phyloP scores from a whole-genome alignment of 1,140 invertebrate genomes.

The Leptopilina clavipes region DNA sequence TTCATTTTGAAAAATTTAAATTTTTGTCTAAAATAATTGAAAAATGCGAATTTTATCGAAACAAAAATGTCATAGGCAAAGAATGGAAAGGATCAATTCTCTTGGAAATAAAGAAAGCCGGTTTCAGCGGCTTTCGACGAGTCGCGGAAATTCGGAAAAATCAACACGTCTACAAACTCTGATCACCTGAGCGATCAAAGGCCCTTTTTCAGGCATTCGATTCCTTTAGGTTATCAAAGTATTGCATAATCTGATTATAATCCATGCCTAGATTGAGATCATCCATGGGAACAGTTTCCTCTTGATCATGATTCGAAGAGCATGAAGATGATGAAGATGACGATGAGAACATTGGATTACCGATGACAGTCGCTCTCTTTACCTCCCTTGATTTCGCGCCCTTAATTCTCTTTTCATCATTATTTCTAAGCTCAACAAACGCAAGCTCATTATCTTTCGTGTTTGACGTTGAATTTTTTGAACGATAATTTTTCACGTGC shows the following conservation, averaged over 20 bases:
- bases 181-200: conserved; percentile 38
- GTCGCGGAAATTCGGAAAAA: conserved; percentile 30
- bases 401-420: conserved; percentile 55
- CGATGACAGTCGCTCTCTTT: conserved; percentile 88
- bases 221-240: conserved; percentile 97
- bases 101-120: conserved; percentile 47
- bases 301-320: conserved; percentile 61
- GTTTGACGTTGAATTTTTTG: conserved; percentile 49
- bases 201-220: conserved; percentile 71
- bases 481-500: conserved; percentile 44
- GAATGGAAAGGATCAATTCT: conserved; percentile 41
- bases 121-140: conserved; percentile 37
- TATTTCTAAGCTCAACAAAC: conserved; percentile 65
- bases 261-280: conserved; percentile 92
- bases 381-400: conserved; percentile 76
- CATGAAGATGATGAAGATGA: conserved; percentile 63
- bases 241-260: conserved; percentile 97
- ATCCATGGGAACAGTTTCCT: conserved; percentile 81
- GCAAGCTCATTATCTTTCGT: conserved; percentile 55
- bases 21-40: too few species aligned
- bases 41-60: too few species aligned
- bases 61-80: too few species aligned
- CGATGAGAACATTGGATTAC: conserved; percentile 88
- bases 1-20: too few species aligned
- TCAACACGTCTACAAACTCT: conserved; percentile 29